A percentile compares a stretch with the other conserved stretches of the same genome.
These are phyloP conservation scores for Coecobrya sp. DNA, from an alignment of 2,888 invertebrate genomes.

Conservation along the genomic window DNA sequence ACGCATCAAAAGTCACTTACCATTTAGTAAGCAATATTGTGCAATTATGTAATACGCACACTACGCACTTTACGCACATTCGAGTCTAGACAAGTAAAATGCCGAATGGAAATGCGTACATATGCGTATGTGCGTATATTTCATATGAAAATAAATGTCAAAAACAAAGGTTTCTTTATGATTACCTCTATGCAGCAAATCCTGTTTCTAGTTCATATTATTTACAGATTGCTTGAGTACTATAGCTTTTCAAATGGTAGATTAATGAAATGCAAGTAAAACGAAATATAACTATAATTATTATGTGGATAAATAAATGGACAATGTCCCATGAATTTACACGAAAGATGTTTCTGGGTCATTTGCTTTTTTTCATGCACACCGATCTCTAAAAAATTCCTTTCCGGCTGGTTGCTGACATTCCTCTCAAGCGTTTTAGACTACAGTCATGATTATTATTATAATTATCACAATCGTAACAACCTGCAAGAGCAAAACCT, in stretches of 20 bases:
- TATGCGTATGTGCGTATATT: neutral
- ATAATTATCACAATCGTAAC: neutral
- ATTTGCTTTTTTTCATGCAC: slow-evolving; percentile 54
- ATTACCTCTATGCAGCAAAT: slow-evolving; percentile 61
- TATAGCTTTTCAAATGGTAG: slow-evolving; percentile 6
- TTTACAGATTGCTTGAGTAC: neutral
- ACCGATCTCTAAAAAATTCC: slow-evolving; percentile 49
- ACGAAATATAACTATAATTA: neutral
- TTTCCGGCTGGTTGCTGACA: slow-evolving; percentile 41
- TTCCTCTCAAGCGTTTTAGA: neutral
- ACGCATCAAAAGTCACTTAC: neutral
- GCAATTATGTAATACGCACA: neutral
- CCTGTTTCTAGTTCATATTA: slow-evolving; percentile 63
- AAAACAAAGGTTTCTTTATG: slow-evolving; percentile 71
- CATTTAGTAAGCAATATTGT: slow-evolving; percentile 55
- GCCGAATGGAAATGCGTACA: slow-evolving; percentile 39
- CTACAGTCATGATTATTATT: neutral
- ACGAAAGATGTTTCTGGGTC: slow-evolving; percentile 56
- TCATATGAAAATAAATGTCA: slow-evolving; percentile 73
- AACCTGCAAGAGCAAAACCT: too few relatives aligned
- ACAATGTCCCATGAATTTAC: slow-evolving; percentile 26
- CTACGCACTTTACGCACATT: slow-evolving; percentile 68
- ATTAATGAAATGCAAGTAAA: slow-evolving; percentile 56
- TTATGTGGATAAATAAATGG: slow-evolving; percentile 5
- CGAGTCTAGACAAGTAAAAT: neutral